Percentiles rank a stretch among this genome's conserved stretches.
phyloP scores from a whole-genome alignment of 2,888 invertebrate genomes.

The Phoronis australis region DNA sequence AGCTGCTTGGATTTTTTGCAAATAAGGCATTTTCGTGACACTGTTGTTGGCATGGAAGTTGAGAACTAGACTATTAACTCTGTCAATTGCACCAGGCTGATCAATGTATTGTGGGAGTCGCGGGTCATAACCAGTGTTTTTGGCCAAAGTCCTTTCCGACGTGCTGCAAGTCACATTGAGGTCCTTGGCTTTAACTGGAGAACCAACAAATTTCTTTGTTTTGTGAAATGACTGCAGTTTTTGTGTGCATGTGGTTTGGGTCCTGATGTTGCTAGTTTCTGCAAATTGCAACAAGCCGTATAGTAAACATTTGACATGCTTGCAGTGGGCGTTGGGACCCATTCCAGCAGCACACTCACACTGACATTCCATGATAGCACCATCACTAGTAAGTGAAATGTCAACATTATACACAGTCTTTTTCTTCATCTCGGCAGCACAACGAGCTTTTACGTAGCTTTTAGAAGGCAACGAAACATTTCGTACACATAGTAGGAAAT shows the following conservation, averaged over 20 bases:
- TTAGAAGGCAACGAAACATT: background rate
- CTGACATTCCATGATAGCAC: constrained; percentile 14
- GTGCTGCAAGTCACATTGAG: constrained; percentile 10
- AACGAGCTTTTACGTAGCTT: constrained; percentile 1
- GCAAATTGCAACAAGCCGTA: constrained; percentile 11
- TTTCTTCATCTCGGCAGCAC: constrained; percentile 14
- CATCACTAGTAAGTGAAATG: constrained; percentile 8
- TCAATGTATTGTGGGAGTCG: constrained; percentile 9
- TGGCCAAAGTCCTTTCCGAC: background rate
- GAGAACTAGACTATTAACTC: background rate
- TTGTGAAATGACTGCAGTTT: constrained; percentile 15
- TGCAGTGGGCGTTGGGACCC: constrained; percentile 23
- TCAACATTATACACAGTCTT: constrained; percentile 12
- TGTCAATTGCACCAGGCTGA: constrained; percentile 4
- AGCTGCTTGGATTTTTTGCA: constrained; percentile 13
- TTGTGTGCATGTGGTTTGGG: constrained; percentile 16
- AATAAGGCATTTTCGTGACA: constrained; percentile 15
- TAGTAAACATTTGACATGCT: constrained; percentile 17
- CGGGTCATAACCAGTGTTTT: constrained; percentile 12
- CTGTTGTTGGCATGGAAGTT: background rate
- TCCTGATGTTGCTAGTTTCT: constrained; percentile 1
- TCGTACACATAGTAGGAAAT: constrained; percentile 10
- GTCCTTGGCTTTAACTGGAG: constrained; percentile 11
- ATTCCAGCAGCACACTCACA: constrained; percentile 23
- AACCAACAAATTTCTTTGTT: constrained; percentile 7